Percentiles rank a stretch among this genome's conserved stretches.
phyloP scores from a whole-genome alignment of 2,888 invertebrate genomes.

The Acanthoscelides obtectus region DNA sequence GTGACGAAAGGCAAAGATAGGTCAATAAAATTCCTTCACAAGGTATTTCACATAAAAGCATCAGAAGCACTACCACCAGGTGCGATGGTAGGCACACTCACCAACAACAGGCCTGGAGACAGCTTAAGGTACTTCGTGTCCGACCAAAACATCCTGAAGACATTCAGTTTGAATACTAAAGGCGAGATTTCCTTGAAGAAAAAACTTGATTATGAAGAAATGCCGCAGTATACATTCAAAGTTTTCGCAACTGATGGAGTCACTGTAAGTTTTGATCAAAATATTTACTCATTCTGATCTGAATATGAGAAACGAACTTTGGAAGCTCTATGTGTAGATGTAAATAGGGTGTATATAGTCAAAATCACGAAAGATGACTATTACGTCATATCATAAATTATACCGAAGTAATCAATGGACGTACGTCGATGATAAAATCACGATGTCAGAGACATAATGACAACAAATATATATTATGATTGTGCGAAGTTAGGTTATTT shows the following conservation, averaged over 20 bases:
- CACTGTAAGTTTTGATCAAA: constrained; percentile 52
- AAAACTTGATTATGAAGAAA: constrained; percentile 73
- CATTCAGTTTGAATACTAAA: constrained; percentile 70
- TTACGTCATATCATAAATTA: no score
- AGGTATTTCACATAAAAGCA: constrained; percentile 64
- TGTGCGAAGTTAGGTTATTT: no score
- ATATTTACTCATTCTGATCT: neutral
- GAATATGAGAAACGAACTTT: no score
- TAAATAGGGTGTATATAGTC: no score
- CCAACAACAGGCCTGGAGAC: constrained; percentile 62
- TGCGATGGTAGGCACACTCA: constrained; percentile 65
- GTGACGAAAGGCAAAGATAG: constrained; percentile 40
- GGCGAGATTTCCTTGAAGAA: constrained; percentile 76
- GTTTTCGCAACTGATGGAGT: constrained; percentile 78
- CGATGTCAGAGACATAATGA: no score
- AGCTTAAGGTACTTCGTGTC: constrained; percentile 71
- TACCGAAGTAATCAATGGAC: no score
- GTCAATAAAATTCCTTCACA: constrained; percentile 62
- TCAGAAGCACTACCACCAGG: constrained; percentile 74
- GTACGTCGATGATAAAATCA: no score
- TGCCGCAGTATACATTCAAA: constrained; percentile 67
- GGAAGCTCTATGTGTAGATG: no score
- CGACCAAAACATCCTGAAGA: constrained; percentile 66
- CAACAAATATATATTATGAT: no score
- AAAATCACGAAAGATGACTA: no score